A percentile compares a stretch with the other conserved stretches of the same genome.
Conservation (phyloP, 2,888 invertebrate genomes). For the Drosophila dives region DNA sequence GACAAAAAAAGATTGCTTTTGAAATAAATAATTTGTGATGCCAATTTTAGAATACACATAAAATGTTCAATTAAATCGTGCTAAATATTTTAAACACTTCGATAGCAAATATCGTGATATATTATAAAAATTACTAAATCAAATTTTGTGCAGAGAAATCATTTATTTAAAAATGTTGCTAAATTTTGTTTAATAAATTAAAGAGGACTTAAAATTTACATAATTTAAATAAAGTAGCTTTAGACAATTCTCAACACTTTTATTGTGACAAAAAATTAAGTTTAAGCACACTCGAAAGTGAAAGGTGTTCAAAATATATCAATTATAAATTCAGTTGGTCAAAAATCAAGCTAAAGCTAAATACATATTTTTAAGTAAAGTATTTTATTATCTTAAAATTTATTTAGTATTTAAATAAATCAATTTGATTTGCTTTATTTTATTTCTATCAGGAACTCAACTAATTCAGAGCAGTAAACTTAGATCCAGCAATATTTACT, state of each 20-base stretch:
- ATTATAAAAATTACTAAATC: neutral
- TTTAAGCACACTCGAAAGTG: neutral
- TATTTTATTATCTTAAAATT: neutral
- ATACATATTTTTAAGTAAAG: neutral
- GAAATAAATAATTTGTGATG: too few species aligned
- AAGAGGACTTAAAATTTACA: neutral
- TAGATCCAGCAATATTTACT: neutral
- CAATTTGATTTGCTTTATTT: neutral
- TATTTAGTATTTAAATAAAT: neutral
- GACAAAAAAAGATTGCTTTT: too few species aligned
- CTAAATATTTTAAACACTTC: too few species aligned
- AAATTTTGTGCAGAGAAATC: neutral
- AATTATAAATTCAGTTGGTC: rapidly evolving
- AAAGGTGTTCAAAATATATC: neutral
- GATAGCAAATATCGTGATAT: neutral
- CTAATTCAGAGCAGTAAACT: neutral
- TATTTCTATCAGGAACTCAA: neutral
- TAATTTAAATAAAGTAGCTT: too few species aligned
- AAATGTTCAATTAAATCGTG: too few species aligned
- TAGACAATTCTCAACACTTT: neutral
- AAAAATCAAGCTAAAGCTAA: neutral
- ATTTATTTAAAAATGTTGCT: neutral
- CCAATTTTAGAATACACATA: too few species aligned
- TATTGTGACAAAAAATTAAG: neutral
- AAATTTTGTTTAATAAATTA: neutral